Base-by-base conservation (phyloP, 2,113 vertebrate species). In the Mola mola region DNA sequence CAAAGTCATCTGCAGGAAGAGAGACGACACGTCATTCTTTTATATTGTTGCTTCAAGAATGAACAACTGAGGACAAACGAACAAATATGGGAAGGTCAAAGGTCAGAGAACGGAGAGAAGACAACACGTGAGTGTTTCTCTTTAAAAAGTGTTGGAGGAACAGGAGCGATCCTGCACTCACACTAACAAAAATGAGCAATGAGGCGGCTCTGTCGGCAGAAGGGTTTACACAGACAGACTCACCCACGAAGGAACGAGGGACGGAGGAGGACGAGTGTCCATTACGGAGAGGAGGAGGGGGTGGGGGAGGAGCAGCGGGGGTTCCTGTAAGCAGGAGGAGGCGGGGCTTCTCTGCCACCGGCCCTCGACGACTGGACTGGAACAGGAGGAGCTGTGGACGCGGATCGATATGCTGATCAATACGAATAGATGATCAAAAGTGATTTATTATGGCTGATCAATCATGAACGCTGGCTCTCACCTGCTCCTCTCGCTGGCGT, bases 1-100 rank as follows among this genome's bases (percentile, higher is more conserved):
- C 97, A 90, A 98, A 98, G 64, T 98, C 97, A 85, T 98, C 97
- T 98, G 87, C 31, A 67, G 79, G 47, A 66, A 20, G 22, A 72
- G 19, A 34, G 20, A 0, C 12, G 6, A 46, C 40, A 20, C n/a
- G n/a, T n/a, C n/a, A n/a, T n/a, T n/a, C n/a, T n/a, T n/a, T n/a
- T n/a, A n/a, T n/a, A n/a, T n/a, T n/a, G n/a, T n/a, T n/a, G 17
- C 9, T 38, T n/a, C 5, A 19, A 5, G 9, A 4, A 33, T 4
- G 31, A 33, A 33, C 2, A 5, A n/a, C 38, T 12, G 10, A 36
- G 33, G 28, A 29, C 6, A 29, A 29, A 29, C 9, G 28, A 2
- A 2, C 9, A 7, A 7, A 29, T 29, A 29, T 9, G 28, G 28
- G 8, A 6, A 21, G 25, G 44, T 28, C 47, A 20, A 20, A 51